Base-by-base conservation (phyloP, 1,140 invertebrate species). In the Aphis craccivora region DNA sequence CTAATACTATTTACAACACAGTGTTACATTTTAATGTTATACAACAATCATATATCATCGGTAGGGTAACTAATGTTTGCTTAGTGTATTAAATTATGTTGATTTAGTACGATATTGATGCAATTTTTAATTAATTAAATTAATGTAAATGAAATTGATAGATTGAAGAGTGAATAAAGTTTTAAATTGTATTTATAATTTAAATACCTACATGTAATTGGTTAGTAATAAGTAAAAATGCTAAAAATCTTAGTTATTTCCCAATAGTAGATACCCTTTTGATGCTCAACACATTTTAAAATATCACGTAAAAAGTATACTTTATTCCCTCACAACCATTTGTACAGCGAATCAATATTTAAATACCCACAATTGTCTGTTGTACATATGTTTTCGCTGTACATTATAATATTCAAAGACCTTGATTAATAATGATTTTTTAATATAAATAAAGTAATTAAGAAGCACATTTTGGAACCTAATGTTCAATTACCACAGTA, bases 101-200 rank as follows among this genome's bases (percentile, higher is more conserved):
- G 4, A n/a, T 18, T 76, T 76, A 18, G 60, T 76, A 76, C 60
- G 14, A 76, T 76, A n/a, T 76, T 4, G 5, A 35, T 55, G 55
- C n/a, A 90, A 55, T 55, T 90, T 55, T 55, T 30, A n/a, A 48
- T 86, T 87, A 30, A 48, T 23, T 53, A 18, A 88, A 53, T 30
- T 90, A 90, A 55, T 55, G 7, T 90, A 90, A 90, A 90, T 90
- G 51, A 35, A 90, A 30, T 90, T 23, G 4, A 90, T 53, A 55
- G 51, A 18, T 87, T 48, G 1, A 90, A 55, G 2, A 55, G 51
- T 30, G 60, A n/a, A 76, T 2, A 83, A 7, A 40, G 40, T 84
- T 84, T 25, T 25, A 87, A 48, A 76, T 35, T n/a, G n/a, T 76
- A 18, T 76, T 76, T 14, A 76, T n/a, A n/a, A 76, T 7, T 18